These are phyloP conservation scores for Esox masquinongy DNA, from an alignment of 2,797 vertebrate species.

Conservation along the genomic window DNA sequence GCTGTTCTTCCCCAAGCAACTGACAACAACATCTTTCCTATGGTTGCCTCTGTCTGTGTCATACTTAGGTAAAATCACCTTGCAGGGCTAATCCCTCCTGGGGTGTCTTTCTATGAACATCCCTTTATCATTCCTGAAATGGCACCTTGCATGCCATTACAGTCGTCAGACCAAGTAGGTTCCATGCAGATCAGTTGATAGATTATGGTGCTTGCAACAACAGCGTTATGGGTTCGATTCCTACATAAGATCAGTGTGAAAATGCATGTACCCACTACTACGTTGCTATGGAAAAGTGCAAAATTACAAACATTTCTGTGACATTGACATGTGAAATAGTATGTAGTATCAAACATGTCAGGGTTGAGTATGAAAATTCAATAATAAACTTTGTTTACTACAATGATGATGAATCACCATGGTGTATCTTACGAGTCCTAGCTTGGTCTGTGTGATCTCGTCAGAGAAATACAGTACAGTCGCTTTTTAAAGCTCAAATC, in stretches of 20 bases:
- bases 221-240: no score
- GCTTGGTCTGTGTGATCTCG: background rate
- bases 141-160: background rate
- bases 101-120: conserved; percentile 1
- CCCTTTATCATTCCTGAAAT: background rate
- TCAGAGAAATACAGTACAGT: background rate
- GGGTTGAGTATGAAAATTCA: background rate
- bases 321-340: background rate
- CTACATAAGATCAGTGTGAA: no score
- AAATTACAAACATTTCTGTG: background rate
- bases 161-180: background rate
- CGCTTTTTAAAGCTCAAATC: background rate
- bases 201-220: no score
- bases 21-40: background rate
- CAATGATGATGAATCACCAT: background rate
- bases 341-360: no score
- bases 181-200: no score
- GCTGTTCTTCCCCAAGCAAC: background rate
- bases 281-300: background rate
- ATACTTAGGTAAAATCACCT: background rate
- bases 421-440: background rate
- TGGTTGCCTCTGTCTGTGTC: background rate
- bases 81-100: background rate
- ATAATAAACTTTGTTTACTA: background rate
- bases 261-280: background rate